Conservation (phyloP, 2,113 vertebrate genomes). For the Amblyopsis rosae region DNA sequence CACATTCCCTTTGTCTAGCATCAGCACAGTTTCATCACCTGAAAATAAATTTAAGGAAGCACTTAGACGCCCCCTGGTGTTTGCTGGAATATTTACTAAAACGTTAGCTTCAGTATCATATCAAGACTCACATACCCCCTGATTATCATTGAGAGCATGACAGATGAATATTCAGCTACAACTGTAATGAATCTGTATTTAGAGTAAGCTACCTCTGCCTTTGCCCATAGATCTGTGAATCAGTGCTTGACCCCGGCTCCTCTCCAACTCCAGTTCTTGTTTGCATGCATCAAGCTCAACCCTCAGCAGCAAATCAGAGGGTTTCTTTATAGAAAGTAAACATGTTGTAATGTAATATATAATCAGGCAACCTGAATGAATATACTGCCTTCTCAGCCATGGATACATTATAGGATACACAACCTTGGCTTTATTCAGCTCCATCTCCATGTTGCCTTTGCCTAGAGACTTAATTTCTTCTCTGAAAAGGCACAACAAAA, state of each 20-base stretch:
- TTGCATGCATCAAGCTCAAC: conserved; percentile 62
- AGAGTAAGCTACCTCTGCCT: conserved; percentile 16
- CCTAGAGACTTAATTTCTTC: conserved; percentile 48
- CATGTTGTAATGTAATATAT: background rate
- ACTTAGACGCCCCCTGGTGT: conserved; percentile 43
- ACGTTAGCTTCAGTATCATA: background rate
- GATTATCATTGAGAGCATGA: background rate
- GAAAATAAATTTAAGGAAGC: conserved; percentile 18
- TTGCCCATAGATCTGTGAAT: conserved; percentile 38
- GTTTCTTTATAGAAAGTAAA: conserved; percentile 31
- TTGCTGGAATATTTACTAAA: background rate
- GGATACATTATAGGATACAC: background rate
- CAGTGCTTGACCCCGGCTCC: conserved; percentile 43
- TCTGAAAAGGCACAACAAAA: conserved; percentile 23
- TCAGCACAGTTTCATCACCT: conserved; percentile 30
- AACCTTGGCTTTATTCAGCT: conserved; percentile 55
- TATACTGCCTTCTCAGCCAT: background rate
- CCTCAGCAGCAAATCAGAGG: conserved; percentile 39
- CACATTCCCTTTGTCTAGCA: conserved; percentile 37
- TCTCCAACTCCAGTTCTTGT: conserved; percentile 67
- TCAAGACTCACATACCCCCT: background rate
- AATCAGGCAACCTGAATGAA: background rate
- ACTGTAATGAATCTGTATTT: background rate
- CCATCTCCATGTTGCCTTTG: conserved; percentile 31
- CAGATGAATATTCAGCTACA: background rate